phyloP scores from a whole-genome alignment of 2,113 vertebrate species.

The Microcebus lehilahytsara region DNA sequence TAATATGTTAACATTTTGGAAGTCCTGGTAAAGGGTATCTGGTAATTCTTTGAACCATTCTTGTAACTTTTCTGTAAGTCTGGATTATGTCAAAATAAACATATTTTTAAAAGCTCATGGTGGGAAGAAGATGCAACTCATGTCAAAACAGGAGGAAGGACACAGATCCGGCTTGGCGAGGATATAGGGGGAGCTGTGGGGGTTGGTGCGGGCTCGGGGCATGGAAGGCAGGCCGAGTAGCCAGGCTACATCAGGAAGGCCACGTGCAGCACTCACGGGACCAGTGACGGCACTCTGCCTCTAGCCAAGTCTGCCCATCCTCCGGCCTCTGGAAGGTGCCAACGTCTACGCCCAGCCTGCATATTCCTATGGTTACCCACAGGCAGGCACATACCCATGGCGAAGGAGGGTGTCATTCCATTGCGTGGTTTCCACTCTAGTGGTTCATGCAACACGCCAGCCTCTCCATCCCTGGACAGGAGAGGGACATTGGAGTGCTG shows the following conservation, averaged over 20 bases:
- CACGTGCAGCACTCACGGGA: rapidly evolving
- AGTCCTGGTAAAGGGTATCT: neutral
- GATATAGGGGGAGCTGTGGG: neutral
- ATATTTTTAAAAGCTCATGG: neutral
- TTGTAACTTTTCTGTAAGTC: neutral
- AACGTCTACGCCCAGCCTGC: neutral
- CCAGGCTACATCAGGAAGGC: neutral
- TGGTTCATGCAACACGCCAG: neutral
- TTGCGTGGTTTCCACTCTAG: neutral
- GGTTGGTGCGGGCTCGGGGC: neutral
- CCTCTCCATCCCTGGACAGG: neutral
- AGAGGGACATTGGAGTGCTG: neutral
- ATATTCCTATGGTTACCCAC: neutral
- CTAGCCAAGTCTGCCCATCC: neutral
- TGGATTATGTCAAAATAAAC: neutral
- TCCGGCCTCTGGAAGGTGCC: neutral
- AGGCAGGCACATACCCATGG: no score
- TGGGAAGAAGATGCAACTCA: neutral
- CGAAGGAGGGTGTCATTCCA: neutral
- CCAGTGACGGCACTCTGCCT: rapidly evolving
- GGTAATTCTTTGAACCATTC: neutral
- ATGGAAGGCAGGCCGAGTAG: neutral
- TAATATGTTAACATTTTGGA: neutral
- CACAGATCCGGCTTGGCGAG: neutral
- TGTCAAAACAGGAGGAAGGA: neutral